Conservation (phyloP, 92 coral and sea anemone species). For the Porites rus region DNA sequence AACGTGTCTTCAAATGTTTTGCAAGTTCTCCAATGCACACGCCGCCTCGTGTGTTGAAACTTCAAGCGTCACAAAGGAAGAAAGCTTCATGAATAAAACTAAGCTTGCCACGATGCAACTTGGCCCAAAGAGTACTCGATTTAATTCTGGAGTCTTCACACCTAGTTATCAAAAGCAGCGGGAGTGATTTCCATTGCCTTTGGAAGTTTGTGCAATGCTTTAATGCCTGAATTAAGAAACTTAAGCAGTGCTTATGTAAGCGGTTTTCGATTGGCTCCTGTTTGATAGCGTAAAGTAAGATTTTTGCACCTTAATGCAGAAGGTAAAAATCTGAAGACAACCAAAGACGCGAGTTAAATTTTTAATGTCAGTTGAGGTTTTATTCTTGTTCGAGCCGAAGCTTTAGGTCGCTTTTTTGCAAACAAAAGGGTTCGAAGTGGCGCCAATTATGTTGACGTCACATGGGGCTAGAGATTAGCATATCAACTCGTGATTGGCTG, state of each 20-base stretch:
- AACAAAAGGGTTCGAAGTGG: conserved; percentile 51
- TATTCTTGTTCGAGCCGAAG: neutral
- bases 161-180: conserved; percentile 41
- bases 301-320: neutral
- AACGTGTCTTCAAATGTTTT: conserved; percentile 54
- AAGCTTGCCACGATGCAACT: neutral
- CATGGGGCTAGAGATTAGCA: conserved; percentile 51
- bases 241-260: conserved; percentile 14
- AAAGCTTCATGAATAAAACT: neutral
- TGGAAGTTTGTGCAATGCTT: conserved; percentile 28
- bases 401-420: conserved; percentile 26
- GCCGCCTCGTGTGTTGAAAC: neutral
- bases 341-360: neutral
- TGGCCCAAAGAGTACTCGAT: conserved; percentile 11
- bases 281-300: neutral
- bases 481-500: conserved; percentile 72
- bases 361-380: neutral
- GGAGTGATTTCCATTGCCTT: conserved; percentile 35
- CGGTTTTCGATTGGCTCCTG: neutral
- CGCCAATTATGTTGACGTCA: conserved; percentile 68
- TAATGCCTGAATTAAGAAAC: conserved; percentile 34
- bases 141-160: conserved; percentile 28
- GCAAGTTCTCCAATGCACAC: conserved; percentile 14
- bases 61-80: neutral
- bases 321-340: neutral